Conservation (phyloP, 2,888 invertebrate genomes). For the Xylota segnis region DNA sequence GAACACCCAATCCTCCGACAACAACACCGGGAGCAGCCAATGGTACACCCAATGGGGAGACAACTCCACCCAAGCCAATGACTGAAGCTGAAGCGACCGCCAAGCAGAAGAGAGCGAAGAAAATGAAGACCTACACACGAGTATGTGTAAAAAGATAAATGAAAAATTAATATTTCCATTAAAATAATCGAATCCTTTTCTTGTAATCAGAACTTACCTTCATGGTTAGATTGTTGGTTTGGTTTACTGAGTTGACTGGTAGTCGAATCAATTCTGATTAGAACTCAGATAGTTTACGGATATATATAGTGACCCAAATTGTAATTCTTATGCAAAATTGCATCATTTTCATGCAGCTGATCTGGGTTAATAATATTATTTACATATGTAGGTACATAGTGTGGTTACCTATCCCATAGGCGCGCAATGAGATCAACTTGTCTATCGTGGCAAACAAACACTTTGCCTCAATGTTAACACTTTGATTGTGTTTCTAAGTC, state of each 20-base stretch:
- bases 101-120: conserved; percentile 76
- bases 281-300: neutral
- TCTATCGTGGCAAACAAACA: conserved; percentile 31
- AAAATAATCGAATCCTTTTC: neutral
- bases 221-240: conserved; percentile 53
- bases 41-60: conserved; percentile 60
- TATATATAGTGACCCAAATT: conserved; percentile 50
- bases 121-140: conserved; percentile 71
- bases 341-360: conserved; percentile 62
- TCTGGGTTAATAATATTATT: neutral
- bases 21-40: conserved; percentile 59
- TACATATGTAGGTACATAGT: neutral
- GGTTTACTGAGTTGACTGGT: conserved; percentile 57
- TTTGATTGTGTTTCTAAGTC: conserved; percentile 35
- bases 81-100: conserved; percentile 72
- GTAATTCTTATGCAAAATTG: conserved; percentile 56
- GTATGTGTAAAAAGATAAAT: neutral
- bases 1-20: conserved; percentile 60
- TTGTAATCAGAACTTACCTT: conserved; percentile 38
- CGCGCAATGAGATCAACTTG: conserved; percentile 56
- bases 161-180: neutral
- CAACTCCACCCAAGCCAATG: conserved; percentile 62
- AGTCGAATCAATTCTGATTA: conserved; percentile 68
- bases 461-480: conserved; percentile 34
- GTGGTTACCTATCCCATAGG: conserved; percentile 37